phyloP scores from a whole-genome alignment of 2,888 invertebrate species.

The Crematogaster levior region DNA sequence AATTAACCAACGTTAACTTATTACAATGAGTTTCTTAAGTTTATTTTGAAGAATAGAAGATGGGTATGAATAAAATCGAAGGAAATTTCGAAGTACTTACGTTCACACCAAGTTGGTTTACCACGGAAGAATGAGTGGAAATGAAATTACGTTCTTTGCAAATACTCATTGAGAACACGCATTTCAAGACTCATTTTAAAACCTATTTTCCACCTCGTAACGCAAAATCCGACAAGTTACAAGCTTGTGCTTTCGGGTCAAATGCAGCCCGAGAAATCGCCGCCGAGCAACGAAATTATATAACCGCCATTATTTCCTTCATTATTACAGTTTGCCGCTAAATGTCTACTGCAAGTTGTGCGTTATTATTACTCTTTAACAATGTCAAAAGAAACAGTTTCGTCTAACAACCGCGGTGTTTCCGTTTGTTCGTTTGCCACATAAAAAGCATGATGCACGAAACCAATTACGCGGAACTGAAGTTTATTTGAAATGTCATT shows the following conservation, averaged over 20 bases:
- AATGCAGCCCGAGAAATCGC: slow-evolving; percentile 59
- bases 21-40: slow-evolving; percentile 18
- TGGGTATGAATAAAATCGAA: neutral
- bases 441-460: slow-evolving; percentile 26
- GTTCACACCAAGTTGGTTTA: slow-evolving; percentile 1
- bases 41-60: neutral
- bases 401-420: slow-evolving; percentile 27
- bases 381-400: slow-evolving; percentile 44
- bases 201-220: slow-evolving; percentile 70
- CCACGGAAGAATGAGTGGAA: slow-evolving; percentile 9
- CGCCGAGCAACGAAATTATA: slow-evolving; percentile 63
- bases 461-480: slow-evolving; percentile 22
- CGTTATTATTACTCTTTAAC: slow-evolving; percentile 39
- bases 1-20: neutral
- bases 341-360: slow-evolving; percentile 42
- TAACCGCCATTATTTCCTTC: slow-evolving; percentile 52
- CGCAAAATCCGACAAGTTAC: slow-evolving; percentile 67
- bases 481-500: slow-evolving; percentile 17
- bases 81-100: slow-evolving; percentile 10
- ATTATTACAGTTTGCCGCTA: slow-evolving; percentile 41
- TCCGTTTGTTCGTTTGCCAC: slow-evolving; percentile 18
- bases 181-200: slow-evolving; percentile 65
- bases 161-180: slow-evolving; percentile 65
- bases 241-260: slow-evolving; percentile 44
- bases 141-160: slow-evolving; percentile 54